Evolutionary conservation across 2,113 vertebrate genomes (phyloP).

Genomic region (Alosa alosa): DNA sequence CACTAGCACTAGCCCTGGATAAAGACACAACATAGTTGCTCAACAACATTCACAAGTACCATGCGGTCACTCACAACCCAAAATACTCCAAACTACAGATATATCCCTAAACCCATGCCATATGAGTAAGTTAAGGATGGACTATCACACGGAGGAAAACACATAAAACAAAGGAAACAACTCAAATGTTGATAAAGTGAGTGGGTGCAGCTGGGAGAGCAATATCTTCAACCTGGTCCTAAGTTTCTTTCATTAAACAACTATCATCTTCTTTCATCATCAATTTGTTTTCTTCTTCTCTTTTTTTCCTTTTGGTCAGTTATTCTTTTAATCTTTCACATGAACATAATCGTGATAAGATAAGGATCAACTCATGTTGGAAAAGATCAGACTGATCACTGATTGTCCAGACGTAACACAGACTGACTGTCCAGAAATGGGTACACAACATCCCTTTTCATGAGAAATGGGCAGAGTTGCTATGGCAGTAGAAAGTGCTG

Average conservation of each 20-base stretch:
- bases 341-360: conserved; percentile 43
- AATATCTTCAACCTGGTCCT: conserved; percentile 48
- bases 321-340: conserved; percentile 48
- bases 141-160: background rate
- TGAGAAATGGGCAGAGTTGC: conserved; percentile 29
- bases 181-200: conserved; percentile 15
- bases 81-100: conserved; percentile 55
- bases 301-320: conserved; percentile 72
- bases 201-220: conserved; percentile 37
- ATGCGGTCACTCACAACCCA: conserved; percentile 53
- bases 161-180: background rate
- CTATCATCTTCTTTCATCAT: conserved; percentile 47
- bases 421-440: conserved; percentile 28
- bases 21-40: conserved; percentile 50
- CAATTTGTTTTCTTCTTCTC: conserved; percentile 40
- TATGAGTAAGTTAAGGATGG: conserved; percentile 30
- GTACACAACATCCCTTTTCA: conserved; percentile 18
- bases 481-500: conserved; percentile 22
- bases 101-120: conserved; percentile 63
- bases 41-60: conserved; percentile 48
- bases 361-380: conserved; percentile 21
- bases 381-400: conserved; percentile 34
- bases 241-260: conserved; percentile 49
- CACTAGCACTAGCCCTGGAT: background rate
- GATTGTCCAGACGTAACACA: conserved; percentile 25